Base-by-base conservation (phyloP, 2,888 invertebrate species). In the Crematogaster levior region DNA sequence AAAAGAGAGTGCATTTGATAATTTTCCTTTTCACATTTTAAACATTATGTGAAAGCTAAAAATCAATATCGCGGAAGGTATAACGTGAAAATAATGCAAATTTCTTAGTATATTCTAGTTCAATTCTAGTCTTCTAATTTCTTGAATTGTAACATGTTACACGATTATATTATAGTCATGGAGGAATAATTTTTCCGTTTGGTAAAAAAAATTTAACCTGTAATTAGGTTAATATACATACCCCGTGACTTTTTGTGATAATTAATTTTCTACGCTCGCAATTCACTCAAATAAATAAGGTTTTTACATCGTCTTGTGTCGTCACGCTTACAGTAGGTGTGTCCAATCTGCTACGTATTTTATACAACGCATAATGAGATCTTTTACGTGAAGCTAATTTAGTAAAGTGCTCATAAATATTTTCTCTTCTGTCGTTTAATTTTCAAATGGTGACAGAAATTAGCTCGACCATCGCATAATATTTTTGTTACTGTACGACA, bases 391-490 rank as follows among this genome's bases (percentile, higher is more conserved):
- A 1, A 68, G 43, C 43, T 79, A 79, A 79, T 79, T 70, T 70
- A 43, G 43, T 70, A 79, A 77, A 79, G 77, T 79, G 77, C 70
- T 56, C 70, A 70, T 79, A 79, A 79, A 79, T 79, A 79, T 70
- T 56, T 79, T 65, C 37, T 65, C 24, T 43, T 65, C 24, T 43
- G 56, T 18, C 18, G 70, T 70, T 77, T 79, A 79, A 79, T 79
- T 79, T 43, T 79, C 68, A 70, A 70, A 79, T 79, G 68, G 68
- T 34, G 70, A 70, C 77, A 79, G 77, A 70, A 79, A 79, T 79
- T 79, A 70, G 70, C 77, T 40, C 43, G 43, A 30, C 37, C n/a
- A 51, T 75, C 37, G 34, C 37, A 65, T 37, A 65, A 68, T 68
- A 77, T 15, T 77, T 77, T 21, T 18, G 53, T 68, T 70, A 77